These are phyloP conservation scores for Callimico goeldii DNA, from an alignment of 2,797 vertebrate species.

Conservation along the genomic window DNA sequence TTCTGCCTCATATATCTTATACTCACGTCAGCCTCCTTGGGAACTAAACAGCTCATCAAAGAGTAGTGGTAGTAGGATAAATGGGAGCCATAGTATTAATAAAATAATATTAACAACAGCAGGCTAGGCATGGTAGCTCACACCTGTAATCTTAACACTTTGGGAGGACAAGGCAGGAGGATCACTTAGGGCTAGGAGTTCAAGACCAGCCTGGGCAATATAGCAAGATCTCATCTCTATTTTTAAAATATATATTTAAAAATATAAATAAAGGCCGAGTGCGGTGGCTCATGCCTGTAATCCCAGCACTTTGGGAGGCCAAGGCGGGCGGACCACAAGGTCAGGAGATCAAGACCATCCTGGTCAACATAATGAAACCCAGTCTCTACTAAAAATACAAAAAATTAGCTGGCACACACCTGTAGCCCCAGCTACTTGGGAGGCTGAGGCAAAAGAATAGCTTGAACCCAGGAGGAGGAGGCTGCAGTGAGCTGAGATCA, in stretches of 20 bases:
- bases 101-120: not conserved
- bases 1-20: not conserved
- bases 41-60: constrained; percentile 39
- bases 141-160: not conserved
- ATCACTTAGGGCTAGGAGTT: not conserved
- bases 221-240: not conserved
- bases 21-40: not conserved
- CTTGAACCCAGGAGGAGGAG: too few relatives aligned
- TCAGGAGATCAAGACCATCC: too few relatives aligned
- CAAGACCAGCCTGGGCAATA: not conserved
- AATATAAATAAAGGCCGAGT: not conserved
- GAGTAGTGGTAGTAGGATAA: not conserved
- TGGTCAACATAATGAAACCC: too few relatives aligned
- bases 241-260: not conserved
- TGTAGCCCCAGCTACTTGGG: too few relatives aligned
- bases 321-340: too few relatives aligned
- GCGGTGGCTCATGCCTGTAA: too few relatives aligned
- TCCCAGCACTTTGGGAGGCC: too few relatives aligned
- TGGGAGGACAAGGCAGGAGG: not conserved
- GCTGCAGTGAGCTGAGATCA: too few relatives aligned
- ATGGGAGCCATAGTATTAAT: not conserved
- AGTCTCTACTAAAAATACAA: too few relatives aligned
- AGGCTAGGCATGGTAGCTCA: not conserved
- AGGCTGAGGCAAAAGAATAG: too few relatives aligned
- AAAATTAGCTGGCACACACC: too few relatives aligned